Conservation (phyloP, 2,797 vertebrate genomes). For the Sebastiscus tertius region DNA sequence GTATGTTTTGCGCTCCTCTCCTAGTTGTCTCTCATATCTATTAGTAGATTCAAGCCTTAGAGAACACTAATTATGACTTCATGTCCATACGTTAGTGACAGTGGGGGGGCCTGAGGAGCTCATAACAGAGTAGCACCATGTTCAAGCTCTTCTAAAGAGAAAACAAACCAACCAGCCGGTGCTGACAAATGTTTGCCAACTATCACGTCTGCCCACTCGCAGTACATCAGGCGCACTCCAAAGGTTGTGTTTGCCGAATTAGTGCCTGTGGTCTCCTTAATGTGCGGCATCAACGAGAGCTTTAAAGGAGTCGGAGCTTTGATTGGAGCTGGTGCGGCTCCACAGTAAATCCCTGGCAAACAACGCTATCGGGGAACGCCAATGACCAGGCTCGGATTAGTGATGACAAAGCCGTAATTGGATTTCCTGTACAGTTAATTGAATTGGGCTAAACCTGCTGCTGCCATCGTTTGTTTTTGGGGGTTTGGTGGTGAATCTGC, state of each 20-base stretch:
- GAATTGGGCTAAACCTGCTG: slow-evolving; percentile 23
- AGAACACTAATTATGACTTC: slow-evolving; percentile 18
- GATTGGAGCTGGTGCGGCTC: slow-evolving; percentile 31
- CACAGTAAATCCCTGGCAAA: slow-evolving; percentile 53
- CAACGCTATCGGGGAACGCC: slow-evolving; percentile 45
- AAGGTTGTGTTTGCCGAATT: slow-evolving; percentile 47
- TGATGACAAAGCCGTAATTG: slow-evolving; percentile 45
- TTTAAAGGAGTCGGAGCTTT: slow-evolving; percentile 40
- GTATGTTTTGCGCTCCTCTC: too few species aligned
- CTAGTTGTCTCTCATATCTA: neutral
- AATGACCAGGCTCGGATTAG: slow-evolving; percentile 51
- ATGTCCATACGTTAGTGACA: neutral
- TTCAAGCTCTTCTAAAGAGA: neutral
- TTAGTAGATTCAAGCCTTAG: neutral
- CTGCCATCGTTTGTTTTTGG: slow-evolving; percentile 22
- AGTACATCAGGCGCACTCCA: slow-evolving; percentile 15
- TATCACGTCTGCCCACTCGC: neutral
- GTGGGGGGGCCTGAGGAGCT: neutral
- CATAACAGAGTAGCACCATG: neutral
- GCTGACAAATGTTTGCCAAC: neutral
- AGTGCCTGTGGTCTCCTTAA: slow-evolving; percentile 43
- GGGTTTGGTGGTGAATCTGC: neutral
- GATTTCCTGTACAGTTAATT: slow-evolving; percentile 58
- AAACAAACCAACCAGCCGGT: neutral
- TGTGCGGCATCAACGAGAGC: slow-evolving; percentile 40